Evolutionary conservation across 2,797 vertebrate species (phyloP), one percentile per base, ranked within the genome.

Genomic region (Dromococcyx pavoninus): DNA sequence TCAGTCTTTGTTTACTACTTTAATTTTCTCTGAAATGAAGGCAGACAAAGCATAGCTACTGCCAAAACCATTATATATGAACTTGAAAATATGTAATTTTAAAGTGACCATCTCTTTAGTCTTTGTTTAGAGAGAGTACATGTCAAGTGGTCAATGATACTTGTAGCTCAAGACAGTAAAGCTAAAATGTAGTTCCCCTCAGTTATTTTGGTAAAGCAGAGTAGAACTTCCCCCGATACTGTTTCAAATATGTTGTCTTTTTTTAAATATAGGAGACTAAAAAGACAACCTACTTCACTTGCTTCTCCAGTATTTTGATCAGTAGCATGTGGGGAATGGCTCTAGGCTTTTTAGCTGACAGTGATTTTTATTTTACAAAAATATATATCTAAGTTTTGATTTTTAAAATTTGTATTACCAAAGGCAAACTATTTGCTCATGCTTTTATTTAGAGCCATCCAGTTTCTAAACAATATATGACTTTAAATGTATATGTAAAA

Each of bases 1-100:
- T 91, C 87, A 92, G 89, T 96, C 95, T 97, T 97, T 98, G 83
- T 97, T 96, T 97, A 94, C 96, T 93, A 90, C 71, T 94, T 89
- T 83, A 97, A 94, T 96, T 92, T 94, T 92, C 79, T 95, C 10
- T 91, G 80, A 88, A 94, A 50, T 70, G 35, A 46, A 86, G 69
- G 60, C 50, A 95, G 86, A 74, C 57, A 83, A 75, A 93, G 61
- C 72, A 44, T 69, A 80, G 37, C 91, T 94, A 88, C 89, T 94
- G 64, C 84, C 65, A 89, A 81, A 93, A 82, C 23, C 23, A 91
- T 50, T 8, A 10, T 58, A 8, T 50, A 21, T 6, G 3, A 82
- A 90, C 27, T 17, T 80, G 37, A 48, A 75, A 77, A 53, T 5
- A 16, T 1, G 13, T 25, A 17, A 16, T 82, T 73, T 90, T 35